These are phyloP conservation scores for Mythimna impura DNA, from an alignment of 2,888 invertebrate genomes.

Conservation along the genomic window DNA sequence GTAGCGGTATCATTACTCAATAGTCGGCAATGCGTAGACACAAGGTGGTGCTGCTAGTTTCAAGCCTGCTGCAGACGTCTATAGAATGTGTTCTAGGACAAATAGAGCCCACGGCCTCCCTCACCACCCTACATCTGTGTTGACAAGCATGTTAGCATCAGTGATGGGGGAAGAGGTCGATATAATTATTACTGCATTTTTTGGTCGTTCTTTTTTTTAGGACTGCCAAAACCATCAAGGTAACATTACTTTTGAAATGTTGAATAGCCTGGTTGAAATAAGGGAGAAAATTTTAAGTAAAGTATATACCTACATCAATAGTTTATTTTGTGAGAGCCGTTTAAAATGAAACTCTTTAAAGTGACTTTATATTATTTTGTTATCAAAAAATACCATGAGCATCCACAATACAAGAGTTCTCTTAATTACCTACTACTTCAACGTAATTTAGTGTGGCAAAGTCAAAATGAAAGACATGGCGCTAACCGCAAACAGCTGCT, in stretches of 20 bases:
- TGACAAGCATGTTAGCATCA: constrained; percentile 44
- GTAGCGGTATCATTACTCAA: constrained; percentile 40
- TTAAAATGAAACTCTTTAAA: no score
- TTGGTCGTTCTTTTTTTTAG: background rate
- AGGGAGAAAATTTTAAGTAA: no score
- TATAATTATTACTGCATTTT: background rate
- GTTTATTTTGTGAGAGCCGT: background rate
- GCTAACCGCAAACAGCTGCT: constrained; percentile 30
- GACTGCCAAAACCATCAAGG: background rate
- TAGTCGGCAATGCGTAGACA: constrained; percentile 45
- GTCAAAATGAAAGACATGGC: constrained; percentile 8
- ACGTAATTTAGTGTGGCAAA: constrained; percentile 13
- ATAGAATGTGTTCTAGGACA: constrained; percentile 52
- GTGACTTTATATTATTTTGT: background rate
- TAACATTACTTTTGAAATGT: background rate
- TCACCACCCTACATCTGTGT: constrained; percentile 39
- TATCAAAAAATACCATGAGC: background rate
- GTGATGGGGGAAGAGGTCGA: constrained; percentile 34
- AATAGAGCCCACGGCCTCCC: constrained; percentile 31
- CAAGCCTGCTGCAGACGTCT: constrained; percentile 50
- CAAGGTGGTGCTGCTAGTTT: constrained; percentile 52
- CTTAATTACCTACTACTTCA: constrained; percentile 5
- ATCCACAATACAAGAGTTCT: background rate
- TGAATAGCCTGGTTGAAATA: background rate
- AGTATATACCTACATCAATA: background rate